Evolutionary conservation across 2,113 vertebrate species (phyloP).

Genomic region (Phalacrocorax aristotelis): DNA sequence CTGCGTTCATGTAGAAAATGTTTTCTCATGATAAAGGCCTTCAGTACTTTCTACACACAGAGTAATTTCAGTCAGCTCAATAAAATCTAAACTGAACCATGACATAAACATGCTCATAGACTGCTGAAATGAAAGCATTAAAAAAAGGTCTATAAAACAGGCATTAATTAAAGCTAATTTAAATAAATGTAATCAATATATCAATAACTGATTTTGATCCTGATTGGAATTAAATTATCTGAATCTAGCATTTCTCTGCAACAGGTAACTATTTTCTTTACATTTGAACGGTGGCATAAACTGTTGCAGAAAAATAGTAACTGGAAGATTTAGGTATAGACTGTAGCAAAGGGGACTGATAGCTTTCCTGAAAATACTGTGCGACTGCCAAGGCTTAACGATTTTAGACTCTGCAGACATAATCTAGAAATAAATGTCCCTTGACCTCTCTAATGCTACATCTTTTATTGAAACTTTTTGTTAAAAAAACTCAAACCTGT

Average conservation of each 20-base stretch:
- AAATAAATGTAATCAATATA: background rate
- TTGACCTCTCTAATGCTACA: background rate
- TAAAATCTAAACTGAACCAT: slow-evolving; percentile 40
- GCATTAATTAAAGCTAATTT: slow-evolving; percentile 32
- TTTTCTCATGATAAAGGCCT: slow-evolving; percentile 1
- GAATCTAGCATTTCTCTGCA: background rate
- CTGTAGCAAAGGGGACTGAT: background rate
- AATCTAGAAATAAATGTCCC: background rate
- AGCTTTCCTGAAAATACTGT: background rate
- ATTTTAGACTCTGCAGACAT: background rate
- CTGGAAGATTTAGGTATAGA: background rate
- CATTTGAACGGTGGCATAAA: background rate
- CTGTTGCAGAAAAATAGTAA: background rate
- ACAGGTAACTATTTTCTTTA: background rate
- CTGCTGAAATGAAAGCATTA: background rate
- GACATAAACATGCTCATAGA: background rate
- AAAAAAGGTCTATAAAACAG: background rate
- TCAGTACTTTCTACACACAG: background rate
- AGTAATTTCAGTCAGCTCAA: slow-evolving; percentile 19
- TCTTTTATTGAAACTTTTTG: background rate
- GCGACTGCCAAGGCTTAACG: background rate
- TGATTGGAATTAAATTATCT: background rate
- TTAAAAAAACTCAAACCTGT: background rate
- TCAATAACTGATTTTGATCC: background rate
- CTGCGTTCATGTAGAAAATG: slow-evolving; percentile 21